Evolutionary conservation across 35 echinoderm and acorn worm genomes (phyloP).

Genomic region (Eucidaris tribuloides): DNA sequence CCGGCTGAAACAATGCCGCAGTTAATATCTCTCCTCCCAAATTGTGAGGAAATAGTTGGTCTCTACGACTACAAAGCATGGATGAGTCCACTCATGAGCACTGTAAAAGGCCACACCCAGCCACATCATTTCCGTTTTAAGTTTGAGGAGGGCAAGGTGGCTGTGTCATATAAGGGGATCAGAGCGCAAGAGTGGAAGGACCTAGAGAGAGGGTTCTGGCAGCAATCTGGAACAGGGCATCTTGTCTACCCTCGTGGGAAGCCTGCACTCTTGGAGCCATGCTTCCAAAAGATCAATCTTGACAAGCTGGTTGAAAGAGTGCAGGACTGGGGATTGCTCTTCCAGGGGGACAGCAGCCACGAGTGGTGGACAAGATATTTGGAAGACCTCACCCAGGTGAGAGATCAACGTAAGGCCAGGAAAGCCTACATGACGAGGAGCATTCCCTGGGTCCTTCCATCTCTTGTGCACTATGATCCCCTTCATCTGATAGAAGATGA

Average conservation of each 20-base stretch:
- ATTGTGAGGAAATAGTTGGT: not conserved
- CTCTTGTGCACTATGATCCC: not conserved
- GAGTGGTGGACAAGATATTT: not conserved
- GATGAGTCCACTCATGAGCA: not conserved
- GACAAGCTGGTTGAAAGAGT: not conserved
- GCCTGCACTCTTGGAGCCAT: not conserved
- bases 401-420: not conserved
- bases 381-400: not conserved
- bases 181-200: not conserved
- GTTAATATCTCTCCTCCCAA: not conserved
- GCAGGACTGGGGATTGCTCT: not conserved
- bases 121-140: not conserved
- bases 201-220: not conserved
- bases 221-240: not conserved
- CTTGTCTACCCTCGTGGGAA: constrained; percentile 5
- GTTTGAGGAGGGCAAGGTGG: not conserved
- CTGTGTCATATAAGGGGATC: not conserved
- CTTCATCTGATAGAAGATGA: not conserved
- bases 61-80: not conserved
- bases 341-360: not conserved
- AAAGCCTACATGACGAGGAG: not conserved
- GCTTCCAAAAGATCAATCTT: not conserved
- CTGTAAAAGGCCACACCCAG: not conserved
- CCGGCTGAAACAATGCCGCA: not conserved
- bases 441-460: not conserved